A percentile compares a stretch with the other conserved stretches of the same genome.
These are phyloP conservation scores for Pseudochirops corinnae DNA, from an alignment of 2,797 vertebrate genomes.

Conservation along the genomic window DNA sequence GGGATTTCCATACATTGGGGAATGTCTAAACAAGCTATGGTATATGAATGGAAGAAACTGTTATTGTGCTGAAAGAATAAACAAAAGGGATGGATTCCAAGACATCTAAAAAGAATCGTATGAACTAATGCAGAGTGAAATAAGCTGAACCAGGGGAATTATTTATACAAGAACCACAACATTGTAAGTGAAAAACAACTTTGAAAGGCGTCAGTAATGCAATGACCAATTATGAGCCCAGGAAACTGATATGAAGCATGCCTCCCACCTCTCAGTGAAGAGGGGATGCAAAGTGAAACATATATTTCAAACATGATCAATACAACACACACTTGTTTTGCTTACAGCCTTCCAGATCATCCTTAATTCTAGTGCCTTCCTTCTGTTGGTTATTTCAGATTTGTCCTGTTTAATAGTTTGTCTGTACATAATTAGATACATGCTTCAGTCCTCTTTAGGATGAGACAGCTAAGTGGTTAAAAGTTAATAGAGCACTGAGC, in stretches of 20 bases:
- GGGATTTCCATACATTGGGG: neutral
- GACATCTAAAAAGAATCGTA: neutral
- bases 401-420: neutral
- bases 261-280: neutral
- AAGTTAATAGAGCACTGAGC: neutral
- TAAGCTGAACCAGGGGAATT: neutral
- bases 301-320: neutral
- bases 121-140: neutral
- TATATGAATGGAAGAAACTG: neutral
- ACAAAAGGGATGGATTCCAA: neutral
- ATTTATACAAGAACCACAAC: neutral
- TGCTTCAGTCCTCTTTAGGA: neutral
- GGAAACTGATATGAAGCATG: neutral
- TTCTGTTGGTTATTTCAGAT: neutral
- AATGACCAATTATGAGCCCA: neutral
- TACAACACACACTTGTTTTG: neutral
- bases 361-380: neutral
- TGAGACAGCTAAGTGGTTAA: neutral
- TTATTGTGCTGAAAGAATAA: neutral
- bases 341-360: neutral
- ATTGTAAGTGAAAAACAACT: neutral
- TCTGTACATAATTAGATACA: neutral
- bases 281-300: neutral
- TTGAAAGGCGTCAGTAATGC: neutral
- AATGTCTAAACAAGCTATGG: neutral